Conservation (phyloP, 2,113 vertebrate genomes). For the Zapus hudsonius region DNA sequence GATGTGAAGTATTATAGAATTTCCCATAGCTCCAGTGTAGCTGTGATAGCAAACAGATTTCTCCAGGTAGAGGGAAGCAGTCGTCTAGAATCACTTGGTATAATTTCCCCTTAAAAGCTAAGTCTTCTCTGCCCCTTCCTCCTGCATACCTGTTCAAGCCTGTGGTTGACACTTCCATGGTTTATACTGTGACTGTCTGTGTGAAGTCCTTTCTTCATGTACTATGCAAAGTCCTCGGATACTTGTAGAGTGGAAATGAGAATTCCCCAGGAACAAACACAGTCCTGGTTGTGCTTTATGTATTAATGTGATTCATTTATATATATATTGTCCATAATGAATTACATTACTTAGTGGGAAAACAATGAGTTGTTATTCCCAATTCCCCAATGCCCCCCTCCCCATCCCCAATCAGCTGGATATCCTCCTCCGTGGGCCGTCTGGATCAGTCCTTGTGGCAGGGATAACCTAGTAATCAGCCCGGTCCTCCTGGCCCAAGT, state of each 20-base stretch:
- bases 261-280: not conserved
- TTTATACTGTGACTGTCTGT: not conserved
- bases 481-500: too few species aligned
- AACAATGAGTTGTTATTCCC: too few species aligned
- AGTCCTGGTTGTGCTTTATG: conserved; percentile 2
- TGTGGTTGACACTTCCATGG: not conserved
- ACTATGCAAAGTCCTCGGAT: not conserved
- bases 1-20: not conserved
- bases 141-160: not conserved
- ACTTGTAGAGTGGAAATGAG: not conserved
- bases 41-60: not conserved
- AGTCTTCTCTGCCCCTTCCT: not conserved
- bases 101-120: not conserved
- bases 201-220: not conserved
- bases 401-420: too few species aligned
- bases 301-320: conserved; percentile 39
- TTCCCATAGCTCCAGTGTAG: not conserved
- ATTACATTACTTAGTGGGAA: too few species aligned
- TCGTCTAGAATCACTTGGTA: not conserved
- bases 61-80: not conserved
- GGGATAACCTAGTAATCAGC: too few species aligned
- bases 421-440: too few species aligned
- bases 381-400: too few species aligned
- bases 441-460: too few species aligned
- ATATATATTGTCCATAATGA: too few species aligned